Percentiles rank a stretch among this genome's conserved stretches.
These are phyloP conservation scores for Argyrosomus regius DNA, from an alignment of 2,797 vertebrate genomes.

Conservation along the genomic window DNA sequence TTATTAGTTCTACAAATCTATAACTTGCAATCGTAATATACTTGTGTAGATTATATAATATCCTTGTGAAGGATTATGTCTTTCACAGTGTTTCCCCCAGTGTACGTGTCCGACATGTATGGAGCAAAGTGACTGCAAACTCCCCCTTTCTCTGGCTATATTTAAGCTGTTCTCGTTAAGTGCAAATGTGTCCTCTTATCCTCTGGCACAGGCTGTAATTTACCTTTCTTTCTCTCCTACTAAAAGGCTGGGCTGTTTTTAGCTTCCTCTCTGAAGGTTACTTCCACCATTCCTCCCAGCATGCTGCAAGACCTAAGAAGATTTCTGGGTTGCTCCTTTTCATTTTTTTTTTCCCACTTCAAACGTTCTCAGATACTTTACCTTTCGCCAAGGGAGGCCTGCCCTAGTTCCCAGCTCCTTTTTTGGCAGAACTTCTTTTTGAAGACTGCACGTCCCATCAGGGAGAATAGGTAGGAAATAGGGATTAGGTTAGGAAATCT, in stretches of 20 bases:
- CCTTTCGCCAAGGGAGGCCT: slow-evolving; percentile 24
- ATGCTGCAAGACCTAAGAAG: slow-evolving; percentile 10
- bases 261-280: slow-evolving; percentile 47
- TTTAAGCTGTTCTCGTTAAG: slow-evolving; percentile 69
- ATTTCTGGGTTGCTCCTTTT: slow-evolving; percentile 25
- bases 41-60: neutral
- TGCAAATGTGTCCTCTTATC: slow-evolving; percentile 54
- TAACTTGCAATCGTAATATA: neutral
- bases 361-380: slow-evolving; percentile 38
- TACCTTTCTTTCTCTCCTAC: slow-evolving; percentile 52
- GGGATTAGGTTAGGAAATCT: slow-evolving; percentile 35
- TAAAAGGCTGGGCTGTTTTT: slow-evolving; percentile 57
- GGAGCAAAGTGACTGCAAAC: slow-evolving; percentile 21
- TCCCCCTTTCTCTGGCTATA: slow-evolving; percentile 58
- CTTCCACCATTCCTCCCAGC: slow-evolving; percentile 9
- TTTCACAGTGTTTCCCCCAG: slow-evolving; percentile 1
- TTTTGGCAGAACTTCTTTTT: slow-evolving; percentile 26
- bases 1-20: neutral
- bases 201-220: slow-evolving; percentile 61
- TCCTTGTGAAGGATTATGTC: neutral
- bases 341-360: neutral
- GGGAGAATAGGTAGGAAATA: slow-evolving; percentile 24
- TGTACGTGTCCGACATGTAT: neutral
- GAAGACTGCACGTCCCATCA: neutral
- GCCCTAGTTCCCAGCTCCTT: slow-evolving; percentile 53